phyloP scores from a whole-genome alignment of 2,888 invertebrate genomes.

The Tiphia femorata region DNA sequence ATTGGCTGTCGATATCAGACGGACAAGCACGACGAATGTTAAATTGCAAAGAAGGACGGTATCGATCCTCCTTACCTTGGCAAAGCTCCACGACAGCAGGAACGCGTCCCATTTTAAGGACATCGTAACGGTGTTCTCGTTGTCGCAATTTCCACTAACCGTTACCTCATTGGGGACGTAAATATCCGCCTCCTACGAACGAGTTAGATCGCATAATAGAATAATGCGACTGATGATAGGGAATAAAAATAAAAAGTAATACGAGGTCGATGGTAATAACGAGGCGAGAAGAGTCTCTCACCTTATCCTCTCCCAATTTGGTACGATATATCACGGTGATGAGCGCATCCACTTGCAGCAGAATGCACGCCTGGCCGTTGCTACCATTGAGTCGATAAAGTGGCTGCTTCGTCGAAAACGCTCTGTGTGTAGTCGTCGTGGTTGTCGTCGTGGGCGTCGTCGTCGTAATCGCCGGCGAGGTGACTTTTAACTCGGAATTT shows the following conservation, averaged over 20 bases:
- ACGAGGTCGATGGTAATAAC: neutral
- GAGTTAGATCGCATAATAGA: too few relatives aligned
- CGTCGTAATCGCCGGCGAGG: constrained; percentile 70
- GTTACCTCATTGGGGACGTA: constrained; percentile 82
- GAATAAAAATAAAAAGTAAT: neutral
- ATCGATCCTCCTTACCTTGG: constrained; percentile 85
- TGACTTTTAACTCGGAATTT: constrained; percentile 61
- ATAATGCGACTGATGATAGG: neutral
- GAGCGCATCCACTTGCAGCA: constrained; percentile 82
- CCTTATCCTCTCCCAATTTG: constrained; percentile 75
- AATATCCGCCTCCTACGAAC: constrained; percentile 77
- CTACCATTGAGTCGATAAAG: constrained; percentile 79
- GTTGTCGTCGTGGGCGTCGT: constrained; percentile 64
- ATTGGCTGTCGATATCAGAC: too few relatives aligned
- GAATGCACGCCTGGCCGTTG: constrained; percentile 83
- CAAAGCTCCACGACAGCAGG: constrained; percentile 80
- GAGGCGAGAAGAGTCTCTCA: constrained; percentile 44
- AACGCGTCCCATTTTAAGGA: constrained; percentile 83
- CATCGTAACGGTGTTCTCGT: constrained; percentile 80
- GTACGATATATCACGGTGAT: constrained; percentile 79
- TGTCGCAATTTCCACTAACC: constrained; percentile 81
- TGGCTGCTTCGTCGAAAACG: constrained; percentile 45
- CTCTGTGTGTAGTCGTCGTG: constrained; percentile 55
- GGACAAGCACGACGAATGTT: too few relatives aligned
- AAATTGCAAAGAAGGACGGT: too few relatives aligned